Base-by-base conservation (phyloP, 2,888 invertebrate genomes). In the Pherbina coryleti region DNA sequence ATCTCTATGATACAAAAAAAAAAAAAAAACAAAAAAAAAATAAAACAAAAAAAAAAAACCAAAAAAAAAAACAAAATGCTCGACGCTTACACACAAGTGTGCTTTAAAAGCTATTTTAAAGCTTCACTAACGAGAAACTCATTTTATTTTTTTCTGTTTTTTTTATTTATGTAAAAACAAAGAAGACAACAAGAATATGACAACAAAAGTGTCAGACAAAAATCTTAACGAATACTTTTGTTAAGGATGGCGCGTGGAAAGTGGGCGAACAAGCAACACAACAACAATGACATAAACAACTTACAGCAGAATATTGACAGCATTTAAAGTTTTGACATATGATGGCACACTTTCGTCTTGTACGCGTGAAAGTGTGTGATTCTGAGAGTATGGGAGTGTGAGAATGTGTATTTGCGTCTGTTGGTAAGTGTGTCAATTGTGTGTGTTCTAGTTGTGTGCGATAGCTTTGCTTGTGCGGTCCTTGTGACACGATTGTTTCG, bases 361-460 rank as follows among this genome's bases (percentile, higher is more conserved):
- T 60, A 37, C 22, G 72, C 67, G 25, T 53, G 75, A 8, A 25
- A 64, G 66, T 49, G 49, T 72, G 49, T 71, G 71, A 34, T 25
- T 69, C 3, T 57, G 64, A 75, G 75, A 78, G 64, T 49, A 57
- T 53, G 53, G 78, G 80, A 28, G 17, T 81, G 79, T 82, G 17
- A 17, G 66, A 22, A 67, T 76, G 75, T 78, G 66, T 44, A 60
- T 53, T 53, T 78, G 80, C 31, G 17, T 81, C 79, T 83, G 17
- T 37, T 19, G 19, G 81, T 79, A 77, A 84, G 71, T 83, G 82
- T 69, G 22, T 9, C 17, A 17, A 37, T 44, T 34, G 22, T 37
- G 2, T 37, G 44, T 44, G 44, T 44, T 44, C 44, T 44, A 11
- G 11, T 11, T 44, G 44, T 44, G 22, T 67, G 37, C 19, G 44